Evolutionary conservation across 2,888 invertebrate genomes (phyloP).

Genomic region (Aspidiotus rigidus): DNA sequence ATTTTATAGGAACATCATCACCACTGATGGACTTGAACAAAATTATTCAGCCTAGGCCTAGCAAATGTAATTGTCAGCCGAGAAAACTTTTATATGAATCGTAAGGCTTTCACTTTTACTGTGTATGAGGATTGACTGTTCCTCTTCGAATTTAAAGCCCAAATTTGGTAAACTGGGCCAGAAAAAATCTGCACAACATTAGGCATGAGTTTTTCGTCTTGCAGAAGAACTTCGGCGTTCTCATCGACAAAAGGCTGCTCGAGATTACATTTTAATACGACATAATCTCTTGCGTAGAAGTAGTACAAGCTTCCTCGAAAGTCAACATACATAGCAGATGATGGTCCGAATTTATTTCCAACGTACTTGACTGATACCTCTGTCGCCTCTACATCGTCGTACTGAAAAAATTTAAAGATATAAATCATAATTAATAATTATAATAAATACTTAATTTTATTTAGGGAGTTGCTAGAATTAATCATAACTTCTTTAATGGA

Average conservation of each 20-base stretch:
- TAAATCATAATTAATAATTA: constrained; percentile 16
- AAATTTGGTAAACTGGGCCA: constrained; percentile 34
- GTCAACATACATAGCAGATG: constrained; percentile 45
- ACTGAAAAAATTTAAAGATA: constrained; percentile 33
- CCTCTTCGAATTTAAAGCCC: constrained; percentile 39
- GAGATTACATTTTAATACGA: constrained; percentile 40
- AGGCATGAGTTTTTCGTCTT: constrained; percentile 12
- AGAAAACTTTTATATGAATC: not conserved
- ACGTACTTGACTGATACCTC: constrained; percentile 40
- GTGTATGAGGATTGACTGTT: constrained; percentile 28
- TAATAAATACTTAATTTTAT: too few relatives aligned
- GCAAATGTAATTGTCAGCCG: too few relatives aligned
- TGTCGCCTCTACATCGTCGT: constrained; percentile 23
- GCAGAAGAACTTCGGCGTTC: constrained; percentile 14
- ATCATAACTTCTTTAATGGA: too few relatives aligned
- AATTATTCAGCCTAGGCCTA: too few relatives aligned
- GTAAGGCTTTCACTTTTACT: constrained; percentile 20
- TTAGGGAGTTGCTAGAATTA: too few relatives aligned
- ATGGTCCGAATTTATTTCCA: constrained; percentile 45
- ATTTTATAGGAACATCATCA: too few relatives aligned
- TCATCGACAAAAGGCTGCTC: constrained; percentile 2
- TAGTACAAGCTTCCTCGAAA: constrained; percentile 45
- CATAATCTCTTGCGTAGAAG: constrained; percentile 45
- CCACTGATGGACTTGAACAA: too few relatives aligned
- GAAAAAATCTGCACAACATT: constrained; percentile 18